Conservation (phyloP, 2,888 invertebrate genomes). For the Diloba caeruleocephala region DNA sequence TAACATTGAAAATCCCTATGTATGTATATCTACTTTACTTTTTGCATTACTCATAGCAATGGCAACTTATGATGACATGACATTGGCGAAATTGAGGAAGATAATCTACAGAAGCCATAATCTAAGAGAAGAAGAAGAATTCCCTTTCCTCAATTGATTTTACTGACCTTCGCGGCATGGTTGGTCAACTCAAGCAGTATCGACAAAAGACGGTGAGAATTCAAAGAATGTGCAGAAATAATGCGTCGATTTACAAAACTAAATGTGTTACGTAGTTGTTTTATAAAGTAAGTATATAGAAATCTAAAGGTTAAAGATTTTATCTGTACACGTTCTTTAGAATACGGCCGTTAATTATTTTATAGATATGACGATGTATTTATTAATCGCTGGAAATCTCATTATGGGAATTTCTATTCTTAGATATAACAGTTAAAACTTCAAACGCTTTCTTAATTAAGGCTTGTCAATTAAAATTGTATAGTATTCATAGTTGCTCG, state of each 20-base stretch:
- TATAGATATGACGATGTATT: background rate
- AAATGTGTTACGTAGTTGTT: slow-evolving; percentile 15
- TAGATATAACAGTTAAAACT: too few relatives aligned
- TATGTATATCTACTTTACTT: too few relatives aligned
- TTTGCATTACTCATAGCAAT: too few relatives aligned
- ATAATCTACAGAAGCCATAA: too few relatives aligned
- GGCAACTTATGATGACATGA: too few relatives aligned
- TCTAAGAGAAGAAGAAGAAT: too few relatives aligned
- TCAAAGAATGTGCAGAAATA: slow-evolving; percentile 8
- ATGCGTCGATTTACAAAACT: slow-evolving; percentile 2
- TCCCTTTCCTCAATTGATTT: background rate
- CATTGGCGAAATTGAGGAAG: too few relatives aligned
- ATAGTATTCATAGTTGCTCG: too few relatives aligned
- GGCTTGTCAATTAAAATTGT: too few relatives aligned
- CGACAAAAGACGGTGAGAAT: background rate
- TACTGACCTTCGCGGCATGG: background rate
- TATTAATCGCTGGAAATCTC: background rate
- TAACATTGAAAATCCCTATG: too few relatives aligned
- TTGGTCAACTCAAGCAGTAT: background rate
- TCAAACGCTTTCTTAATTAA: too few relatives aligned
- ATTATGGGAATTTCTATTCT: background rate
- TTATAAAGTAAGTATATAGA: slow-evolving; percentile 43
- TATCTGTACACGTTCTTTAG: slow-evolving; percentile 28
- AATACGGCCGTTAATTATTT: slow-evolving; percentile 1
- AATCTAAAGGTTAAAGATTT: slow-evolving; percentile 43